A percentile compares a stretch with the other conserved stretches of the same genome.
Conservation (phyloP, 2,888 invertebrate genomes). For the Drosophila parthenogenetica region DNA sequence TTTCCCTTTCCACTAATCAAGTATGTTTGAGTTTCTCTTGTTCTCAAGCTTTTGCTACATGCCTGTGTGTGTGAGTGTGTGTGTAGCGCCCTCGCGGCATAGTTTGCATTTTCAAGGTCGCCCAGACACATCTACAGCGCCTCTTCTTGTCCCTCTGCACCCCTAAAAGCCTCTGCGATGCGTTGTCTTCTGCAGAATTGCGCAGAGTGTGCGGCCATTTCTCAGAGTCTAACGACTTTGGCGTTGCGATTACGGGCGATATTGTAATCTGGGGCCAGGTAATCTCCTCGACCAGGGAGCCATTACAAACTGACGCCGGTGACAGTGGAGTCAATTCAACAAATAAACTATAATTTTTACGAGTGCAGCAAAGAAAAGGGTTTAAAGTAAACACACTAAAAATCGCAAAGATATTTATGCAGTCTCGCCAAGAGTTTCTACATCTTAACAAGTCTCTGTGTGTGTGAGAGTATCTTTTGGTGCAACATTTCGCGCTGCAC, state of each 20-base stretch:
- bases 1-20: not conserved
- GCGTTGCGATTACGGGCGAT: constrained; percentile 37
- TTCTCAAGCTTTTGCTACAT: constrained; percentile 36
- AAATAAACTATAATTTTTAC: constrained; percentile 74
- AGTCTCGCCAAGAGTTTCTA: constrained; percentile 25
- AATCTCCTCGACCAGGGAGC: constrained; percentile 54
- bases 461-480: constrained; percentile 32
- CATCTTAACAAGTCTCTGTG: constrained; percentile 3
- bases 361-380: constrained; percentile 46
- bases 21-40: constrained; percentile 18
- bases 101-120: constrained; percentile 81
- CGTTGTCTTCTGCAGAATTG: constrained; percentile 27
- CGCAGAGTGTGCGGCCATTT: constrained; percentile 59
- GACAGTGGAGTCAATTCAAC: constrained; percentile 47
- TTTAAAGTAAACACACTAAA: constrained; percentile 41
- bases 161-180: not conserved
- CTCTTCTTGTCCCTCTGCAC: not conserved
- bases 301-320: constrained; percentile 61
- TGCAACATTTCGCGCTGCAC: constrained; percentile 73
- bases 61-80: constrained; percentile 17
- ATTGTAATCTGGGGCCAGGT: constrained; percentile 75
- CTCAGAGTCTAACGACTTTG: constrained; percentile 66
- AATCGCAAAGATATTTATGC: constrained; percentile 53
- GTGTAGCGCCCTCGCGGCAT: constrained; percentile 76
- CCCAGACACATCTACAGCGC: constrained; percentile 14